Evolutionary conservation across 1,140 invertebrate species (phyloP), one percentile per base, ranked within the genome.

Genomic region (Lordiphosa mommai): DNA sequence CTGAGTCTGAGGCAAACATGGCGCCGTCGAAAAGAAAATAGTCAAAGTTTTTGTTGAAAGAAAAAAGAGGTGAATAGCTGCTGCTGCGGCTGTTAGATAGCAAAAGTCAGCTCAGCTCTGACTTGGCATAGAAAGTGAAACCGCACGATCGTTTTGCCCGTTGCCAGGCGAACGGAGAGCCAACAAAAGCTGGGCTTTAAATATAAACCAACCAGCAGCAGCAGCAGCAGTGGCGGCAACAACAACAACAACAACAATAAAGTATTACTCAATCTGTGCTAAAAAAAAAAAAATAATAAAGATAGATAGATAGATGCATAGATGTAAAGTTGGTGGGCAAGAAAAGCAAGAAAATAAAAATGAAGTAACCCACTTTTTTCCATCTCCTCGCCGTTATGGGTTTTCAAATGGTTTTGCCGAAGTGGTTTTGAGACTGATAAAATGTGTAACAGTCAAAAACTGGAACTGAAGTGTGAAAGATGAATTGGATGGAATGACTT

Each of bases 211-310:
- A 80, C 68, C 72, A 64, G 61, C 55, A 59, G 48, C 60, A 67
- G 43, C 52, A 67, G 43, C 52, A 82, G 64, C 72, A 60, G 61
- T 53, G 63, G 34, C 60, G 63, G 34, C 52, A 44, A 41, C 47
- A 56, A 17, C 44, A 51, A 49, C 34, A 61, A 20, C 50, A 49
- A n/a, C 63, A 66, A 46, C 69, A 72, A 61, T 70, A 65, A 80
- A 80, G 77, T 84, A 77, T 84, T 84, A 84, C 77, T 84, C 77
- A 84, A 84, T 84, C 77, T 84, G 77, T 84, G 77, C 77, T 84
- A 84, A 84, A 84, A 82, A 77, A 68, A 82, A 80, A 82, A 47
- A 16, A 46, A 43, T 43, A 43, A 43, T 43, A 43, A 43, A 43
- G 76, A 80, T 84, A 73, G 61, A 71, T 69, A 58, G 67, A 85